A percentile compares a stretch with the other conserved stretches of the same genome.
These are phyloP conservation scores for Sebastes fasciatus DNA, from an alignment of 2,113 vertebrate genomes.

Conservation along the genomic window DNA sequence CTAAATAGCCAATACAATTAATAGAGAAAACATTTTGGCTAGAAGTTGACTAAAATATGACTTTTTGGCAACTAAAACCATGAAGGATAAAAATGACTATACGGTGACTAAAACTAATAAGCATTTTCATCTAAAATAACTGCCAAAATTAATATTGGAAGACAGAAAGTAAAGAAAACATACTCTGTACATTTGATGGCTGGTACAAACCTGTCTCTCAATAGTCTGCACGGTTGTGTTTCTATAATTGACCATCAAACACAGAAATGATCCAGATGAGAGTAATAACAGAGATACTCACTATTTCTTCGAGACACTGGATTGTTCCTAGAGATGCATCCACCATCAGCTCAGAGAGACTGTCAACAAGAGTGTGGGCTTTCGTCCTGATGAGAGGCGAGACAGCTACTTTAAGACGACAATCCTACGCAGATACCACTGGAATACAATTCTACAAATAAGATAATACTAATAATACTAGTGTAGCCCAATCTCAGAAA, in stretches of 20 bases:
- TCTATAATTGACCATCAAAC: neutral
- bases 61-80: too few species aligned
- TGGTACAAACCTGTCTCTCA: neutral
- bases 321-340: conserved; percentile 90
- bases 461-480: neutral
- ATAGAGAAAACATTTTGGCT: too few species aligned
- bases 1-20: too few species aligned
- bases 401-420: neutral
- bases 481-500: neutral
- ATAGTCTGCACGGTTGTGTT: neutral
- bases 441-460: neutral
- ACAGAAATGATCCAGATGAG: neutral
- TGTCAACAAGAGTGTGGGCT: conserved; percentile 90
- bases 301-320: conserved; percentile 96
- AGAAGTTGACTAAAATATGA: too few species aligned
- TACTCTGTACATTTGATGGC: neutral
- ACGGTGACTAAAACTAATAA: too few species aligned
- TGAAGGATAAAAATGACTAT: too few species aligned
- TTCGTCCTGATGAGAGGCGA: conserved; percentile 83
- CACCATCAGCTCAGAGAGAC: conserved; percentile 90
- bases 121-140: too few species aligned
- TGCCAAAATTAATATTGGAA: neutral
- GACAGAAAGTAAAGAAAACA: neutral
- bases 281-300: conserved; percentile 80
- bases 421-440: neutral